Base-by-base conservation (phyloP, 2,797 vertebrate species). In the Brachyrhaphis roseni region DNA sequence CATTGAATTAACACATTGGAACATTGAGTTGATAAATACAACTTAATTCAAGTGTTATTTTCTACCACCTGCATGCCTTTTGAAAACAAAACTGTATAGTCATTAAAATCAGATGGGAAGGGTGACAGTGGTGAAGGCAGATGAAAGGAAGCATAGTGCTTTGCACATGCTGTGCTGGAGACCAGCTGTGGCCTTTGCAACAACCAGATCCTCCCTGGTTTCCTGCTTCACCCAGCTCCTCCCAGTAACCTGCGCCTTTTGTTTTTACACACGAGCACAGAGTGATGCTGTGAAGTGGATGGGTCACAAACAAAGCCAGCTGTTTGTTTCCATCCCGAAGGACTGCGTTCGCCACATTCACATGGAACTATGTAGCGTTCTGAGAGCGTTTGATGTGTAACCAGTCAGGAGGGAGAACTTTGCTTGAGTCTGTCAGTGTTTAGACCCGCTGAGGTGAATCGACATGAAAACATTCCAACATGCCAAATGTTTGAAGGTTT, bases 261-360 rank as follows among this genome's bases (percentile, higher is more conserved):
- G 18, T 18, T 39, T 23, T 66, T 39, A 39, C 31, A 64, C 31
- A 28, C 5, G 59, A 36, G 80, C 82, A 80, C 74, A 31, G 49
- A 28, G 74, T 1, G 72, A 74, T 10, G 74, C 64, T 80, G 45
- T 62, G 74, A 80, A 78, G 83, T 78, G 79, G 59, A 20, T 46
- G 28, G 39, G 70, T 57, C 28, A 70, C 75, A 83, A 84, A 86
- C 74, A 81, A 41, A 77, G 41, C 45, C 78, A 80, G 75, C 64
- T 66, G 64, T 66, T 66, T 39, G 64, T 20, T 66, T 39, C 34
- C 64, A 66, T 66, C 34, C 64, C 0, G 8, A 66, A 8, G 64
- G 20, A 20, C 34, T 39, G 34, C 34, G 18, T 66, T 36, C 31
- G 7, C 18, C 8, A 4, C 62, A 18, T 66, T 66, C 59, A 34